phyloP scores from a whole-genome alignment of 2,797 vertebrate species.

The Gymnodraco acuticeps region DNA sequence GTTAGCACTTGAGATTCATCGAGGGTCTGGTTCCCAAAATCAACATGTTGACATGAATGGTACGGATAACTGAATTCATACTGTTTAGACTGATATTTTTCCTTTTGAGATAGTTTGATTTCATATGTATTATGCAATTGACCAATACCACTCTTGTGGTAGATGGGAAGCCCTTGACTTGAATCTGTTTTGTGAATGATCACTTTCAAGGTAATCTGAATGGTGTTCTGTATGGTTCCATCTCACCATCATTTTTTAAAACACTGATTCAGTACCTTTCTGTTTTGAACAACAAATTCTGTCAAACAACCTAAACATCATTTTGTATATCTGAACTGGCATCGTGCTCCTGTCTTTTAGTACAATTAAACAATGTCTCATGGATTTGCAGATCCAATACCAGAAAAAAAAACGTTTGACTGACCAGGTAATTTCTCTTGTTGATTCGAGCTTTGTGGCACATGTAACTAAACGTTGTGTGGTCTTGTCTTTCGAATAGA shows the following conservation, averaged over 20 bases:
- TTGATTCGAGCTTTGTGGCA: neutral
- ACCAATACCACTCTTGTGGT: conserved; percentile 14
- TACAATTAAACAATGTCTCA: conserved; percentile 1
- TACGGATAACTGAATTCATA: conserved; percentile 25
- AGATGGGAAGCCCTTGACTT: conserved; percentile 38
- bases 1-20: conserved; percentile 49
- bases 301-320: conserved; percentile 20
- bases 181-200: conserved; percentile 2
- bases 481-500: conserved; percentile 17
- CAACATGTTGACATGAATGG: neutral
- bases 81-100: conserved; percentile 27
- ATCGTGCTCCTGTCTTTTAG: conserved; percentile 2
- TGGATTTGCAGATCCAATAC: conserved; percentile 32
- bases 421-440: neutral
- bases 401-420: conserved; percentile 16
- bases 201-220: neutral
- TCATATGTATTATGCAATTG: neutral
- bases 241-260: neutral
- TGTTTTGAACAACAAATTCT: conserved; percentile 19
- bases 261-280: conserved; percentile 42
- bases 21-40: conserved; percentile 13
- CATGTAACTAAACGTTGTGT: conserved; percentile 3
- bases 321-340: neutral
- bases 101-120: conserved; percentile 23
- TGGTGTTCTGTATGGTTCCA: neutral